phyloP scores from a whole-genome alignment of 2,888 invertebrate genomes.

The Thera obeliscata region DNA sequence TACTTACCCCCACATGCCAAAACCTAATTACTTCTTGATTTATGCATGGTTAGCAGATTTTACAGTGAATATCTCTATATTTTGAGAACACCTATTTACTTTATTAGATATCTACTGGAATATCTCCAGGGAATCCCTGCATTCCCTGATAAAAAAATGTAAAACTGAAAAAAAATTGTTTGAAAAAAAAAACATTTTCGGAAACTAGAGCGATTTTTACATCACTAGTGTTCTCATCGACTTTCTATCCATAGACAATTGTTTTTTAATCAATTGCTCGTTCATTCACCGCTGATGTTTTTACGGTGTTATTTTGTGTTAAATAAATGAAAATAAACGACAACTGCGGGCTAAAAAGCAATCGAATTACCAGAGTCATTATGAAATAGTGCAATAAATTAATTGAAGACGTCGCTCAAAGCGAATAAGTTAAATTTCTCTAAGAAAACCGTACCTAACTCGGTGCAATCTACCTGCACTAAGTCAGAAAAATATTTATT shows the following conservation, averaged over 20 bases:
- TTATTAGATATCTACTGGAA: too few relatives aligned
- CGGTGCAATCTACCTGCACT: conserved; percentile 80
- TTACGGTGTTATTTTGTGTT: conserved; percentile 80
- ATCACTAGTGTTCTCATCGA: conserved; percentile 59
- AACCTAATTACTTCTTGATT: too few relatives aligned
- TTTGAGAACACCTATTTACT: too few relatives aligned
- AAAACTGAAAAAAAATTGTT: too few relatives aligned
- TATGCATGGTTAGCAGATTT: too few relatives aligned
- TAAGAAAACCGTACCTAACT: conserved; percentile 67
- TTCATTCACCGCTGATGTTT: conserved; percentile 84
- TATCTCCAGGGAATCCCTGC: too few relatives aligned
- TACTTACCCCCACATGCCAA: too few relatives aligned
- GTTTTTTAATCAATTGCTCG: conserved; percentile 80
- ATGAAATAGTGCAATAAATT: conserved; percentile 73
- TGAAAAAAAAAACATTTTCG: conserved; percentile 18
- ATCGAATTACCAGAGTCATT: conserved; percentile 67
- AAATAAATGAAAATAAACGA: conserved; percentile 78
- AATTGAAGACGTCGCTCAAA: conserved; percentile 57
- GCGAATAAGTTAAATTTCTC: conserved; percentile 58
- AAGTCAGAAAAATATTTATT: conserved; percentile 69
- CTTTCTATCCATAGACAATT: conserved; percentile 63
- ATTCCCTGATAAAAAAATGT: too few relatives aligned
- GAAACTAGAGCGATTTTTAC: conserved; percentile 33
- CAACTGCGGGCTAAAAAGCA: conserved; percentile 68
- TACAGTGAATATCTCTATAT: too few relatives aligned